Conservation (phyloP, 2,888 invertebrate genomes). For the Drosophila algonquin region DNA sequence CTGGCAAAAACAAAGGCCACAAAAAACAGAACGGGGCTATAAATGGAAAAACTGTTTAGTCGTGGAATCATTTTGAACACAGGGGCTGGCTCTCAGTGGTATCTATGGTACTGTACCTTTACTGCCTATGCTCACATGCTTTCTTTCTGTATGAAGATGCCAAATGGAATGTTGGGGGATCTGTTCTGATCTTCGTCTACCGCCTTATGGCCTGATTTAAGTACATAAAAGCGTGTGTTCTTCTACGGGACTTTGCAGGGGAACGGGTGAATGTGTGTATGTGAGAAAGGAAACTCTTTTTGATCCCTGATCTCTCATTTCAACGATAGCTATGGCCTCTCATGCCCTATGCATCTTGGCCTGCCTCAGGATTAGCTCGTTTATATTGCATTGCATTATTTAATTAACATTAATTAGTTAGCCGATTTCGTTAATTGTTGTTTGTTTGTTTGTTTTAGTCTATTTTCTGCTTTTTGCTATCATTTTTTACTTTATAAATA, state of each 20-base stretch:
- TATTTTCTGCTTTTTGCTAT: conserved; percentile 66
- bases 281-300: conserved; percentile 9
- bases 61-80: conserved; percentile 58
- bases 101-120: conserved; percentile 29
- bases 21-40: conserved; percentile 47
- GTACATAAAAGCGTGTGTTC: conserved; percentile 31
- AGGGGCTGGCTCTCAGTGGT: conserved; percentile 59
- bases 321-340: conserved; percentile 4
- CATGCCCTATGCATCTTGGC: conserved; percentile 18
- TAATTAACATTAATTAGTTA: conserved; percentile 65
- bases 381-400: conserved; percentile 50
- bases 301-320: conserved; percentile 38
- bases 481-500: conserved; percentile 78
- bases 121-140: neutral
- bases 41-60: conserved; percentile 22
- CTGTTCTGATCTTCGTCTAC: conserved; percentile 9
- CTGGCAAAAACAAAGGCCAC: conserved; percentile 54
- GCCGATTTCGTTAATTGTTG: conserved; percentile 69
- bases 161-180: conserved; percentile 54
- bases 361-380: conserved; percentile 37
- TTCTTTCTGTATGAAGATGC: conserved; percentile 9
- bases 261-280: neutral
- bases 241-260: neutral
- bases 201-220: conserved; percentile 35
- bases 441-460: conserved; percentile 62